Percentiles rank a stretch among this genome's conserved stretches.
Conservation (phyloP, 2,888 invertebrate genomes). For the Synanthedon tipuliformis region DNA sequence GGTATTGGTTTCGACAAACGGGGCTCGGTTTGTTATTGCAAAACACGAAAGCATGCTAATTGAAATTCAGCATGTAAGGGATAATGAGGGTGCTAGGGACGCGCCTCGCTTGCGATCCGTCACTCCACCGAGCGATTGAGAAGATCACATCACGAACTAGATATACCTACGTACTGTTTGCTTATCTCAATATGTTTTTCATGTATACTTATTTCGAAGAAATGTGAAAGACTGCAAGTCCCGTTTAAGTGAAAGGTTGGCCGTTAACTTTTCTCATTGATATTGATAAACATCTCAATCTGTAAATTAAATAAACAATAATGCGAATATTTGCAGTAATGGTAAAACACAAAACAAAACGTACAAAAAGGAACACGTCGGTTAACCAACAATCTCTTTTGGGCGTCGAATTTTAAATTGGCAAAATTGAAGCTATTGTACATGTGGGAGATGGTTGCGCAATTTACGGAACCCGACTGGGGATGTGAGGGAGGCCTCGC, state of each 20-base stretch:
- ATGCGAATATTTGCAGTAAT: no score
- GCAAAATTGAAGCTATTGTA: constrained; percentile 48
- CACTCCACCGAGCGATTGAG: constrained; percentile 29
- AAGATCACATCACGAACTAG: constrained; percentile 33
- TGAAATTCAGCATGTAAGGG: constrained; percentile 70
- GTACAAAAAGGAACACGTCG: constrained; percentile 8
- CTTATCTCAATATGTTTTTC: constrained; percentile 1
- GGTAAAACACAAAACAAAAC: not conserved
- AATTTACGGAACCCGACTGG: constrained; percentile 56
- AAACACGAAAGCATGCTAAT: constrained; percentile 63
- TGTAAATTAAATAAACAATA: no score
- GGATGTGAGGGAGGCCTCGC: constrained; percentile 50
- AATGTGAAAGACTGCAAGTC: no score
- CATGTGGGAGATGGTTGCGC: constrained; percentile 56
- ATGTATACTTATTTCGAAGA: not conserved
- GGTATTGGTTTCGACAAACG: constrained; percentile 31
- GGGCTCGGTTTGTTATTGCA: constrained; percentile 51
- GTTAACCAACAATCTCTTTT: constrained; percentile 18
- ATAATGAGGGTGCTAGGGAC: constrained; percentile 53
- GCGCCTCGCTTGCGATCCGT: constrained; percentile 30
- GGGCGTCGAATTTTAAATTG: constrained; percentile 47
- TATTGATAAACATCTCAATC: no score
- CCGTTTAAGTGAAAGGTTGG: no score
- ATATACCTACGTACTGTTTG: not conserved
- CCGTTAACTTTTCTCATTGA: no score